A percentile compares a stretch with the other conserved stretches of the same genome.
phyloP scores from a whole-genome alignment of 2,888 invertebrate genomes.

The Volucella zonaria region DNA sequence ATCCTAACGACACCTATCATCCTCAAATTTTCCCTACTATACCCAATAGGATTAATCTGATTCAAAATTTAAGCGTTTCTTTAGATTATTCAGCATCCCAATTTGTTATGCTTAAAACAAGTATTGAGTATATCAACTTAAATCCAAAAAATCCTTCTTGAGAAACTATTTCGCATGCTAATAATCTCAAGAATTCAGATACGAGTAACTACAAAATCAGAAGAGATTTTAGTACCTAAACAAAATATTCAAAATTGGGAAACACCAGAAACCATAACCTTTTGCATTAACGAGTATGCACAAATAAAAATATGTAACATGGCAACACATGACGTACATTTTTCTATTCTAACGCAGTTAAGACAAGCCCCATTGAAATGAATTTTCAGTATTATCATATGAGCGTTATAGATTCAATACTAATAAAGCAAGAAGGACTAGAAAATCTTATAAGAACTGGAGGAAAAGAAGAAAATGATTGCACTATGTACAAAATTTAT shows the following conservation, averaged over 20 bases:
- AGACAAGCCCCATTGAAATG: neutral
- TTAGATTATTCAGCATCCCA: too few species aligned
- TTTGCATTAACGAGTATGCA: too few species aligned
- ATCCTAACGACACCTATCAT: too few species aligned
- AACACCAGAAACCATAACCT: too few species aligned
- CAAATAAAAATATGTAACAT: too few species aligned
- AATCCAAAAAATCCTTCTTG: constrained; percentile 8
- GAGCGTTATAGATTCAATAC: too few species aligned
- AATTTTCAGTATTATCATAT: too few species aligned
- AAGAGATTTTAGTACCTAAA: neutral
- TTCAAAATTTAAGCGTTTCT: neutral
- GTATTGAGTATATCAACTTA: neutral
- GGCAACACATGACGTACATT: neutral
- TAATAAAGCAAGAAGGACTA: neutral
- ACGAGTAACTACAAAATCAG: too few species aligned
- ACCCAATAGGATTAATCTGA: too few species aligned
- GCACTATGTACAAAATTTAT: neutral
- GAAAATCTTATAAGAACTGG: constrained; percentile 17
- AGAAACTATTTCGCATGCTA: neutral
- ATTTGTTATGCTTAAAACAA: too few species aligned
- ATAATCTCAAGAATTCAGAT: neutral
- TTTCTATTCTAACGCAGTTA: constrained; percentile 3
- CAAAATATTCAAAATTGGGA: neutral
- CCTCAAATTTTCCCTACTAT: too few species aligned
- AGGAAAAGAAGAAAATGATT: constrained; percentile 2